These are phyloP conservation scores for Cariama cristata DNA, from an alignment of 2,113 vertebrate species.

Conservation along the genomic window DNA sequence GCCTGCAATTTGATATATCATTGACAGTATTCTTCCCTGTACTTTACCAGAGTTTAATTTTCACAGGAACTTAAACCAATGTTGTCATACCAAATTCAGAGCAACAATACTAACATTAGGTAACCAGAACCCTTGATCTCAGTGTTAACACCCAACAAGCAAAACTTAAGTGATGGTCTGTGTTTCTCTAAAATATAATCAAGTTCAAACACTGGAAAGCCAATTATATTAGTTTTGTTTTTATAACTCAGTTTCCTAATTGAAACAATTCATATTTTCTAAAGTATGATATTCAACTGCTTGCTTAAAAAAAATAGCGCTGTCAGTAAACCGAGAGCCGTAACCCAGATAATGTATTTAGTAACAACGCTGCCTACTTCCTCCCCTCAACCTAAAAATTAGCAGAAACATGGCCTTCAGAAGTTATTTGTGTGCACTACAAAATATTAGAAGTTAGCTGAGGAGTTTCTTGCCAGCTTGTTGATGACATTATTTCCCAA, in stretches of 20 bases:
- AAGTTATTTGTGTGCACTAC: neutral
- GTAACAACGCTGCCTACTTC: conserved; percentile 43
- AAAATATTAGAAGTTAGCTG: neutral
- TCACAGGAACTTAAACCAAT: neutral
- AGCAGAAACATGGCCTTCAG: neutral
- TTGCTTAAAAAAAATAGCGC: neutral
- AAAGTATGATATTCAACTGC: neutral
- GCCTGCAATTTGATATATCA: neutral
- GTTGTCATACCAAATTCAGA: neutral
- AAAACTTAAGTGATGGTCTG: accelerated
- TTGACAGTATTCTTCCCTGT: neutral
- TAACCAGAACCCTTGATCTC: neutral
- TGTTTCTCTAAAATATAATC: neutral
- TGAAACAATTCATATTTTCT: neutral
- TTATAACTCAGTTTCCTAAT: neutral
- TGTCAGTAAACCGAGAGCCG: neutral
- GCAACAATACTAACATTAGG: neutral
- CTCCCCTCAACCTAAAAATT: neutral
- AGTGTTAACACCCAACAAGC: neutral
- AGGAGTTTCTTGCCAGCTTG: neutral
- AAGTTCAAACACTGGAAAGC: neutral
- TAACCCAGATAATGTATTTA: conserved; percentile 49
- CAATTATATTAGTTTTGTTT: neutral
- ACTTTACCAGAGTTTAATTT: neutral
- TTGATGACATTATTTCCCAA: neutral